A percentile compares a stretch with the other conserved stretches of the same genome.
phyloP scores from a whole-genome alignment of 2,888 invertebrate species.

The Meiosimyza platycephala region DNA sequence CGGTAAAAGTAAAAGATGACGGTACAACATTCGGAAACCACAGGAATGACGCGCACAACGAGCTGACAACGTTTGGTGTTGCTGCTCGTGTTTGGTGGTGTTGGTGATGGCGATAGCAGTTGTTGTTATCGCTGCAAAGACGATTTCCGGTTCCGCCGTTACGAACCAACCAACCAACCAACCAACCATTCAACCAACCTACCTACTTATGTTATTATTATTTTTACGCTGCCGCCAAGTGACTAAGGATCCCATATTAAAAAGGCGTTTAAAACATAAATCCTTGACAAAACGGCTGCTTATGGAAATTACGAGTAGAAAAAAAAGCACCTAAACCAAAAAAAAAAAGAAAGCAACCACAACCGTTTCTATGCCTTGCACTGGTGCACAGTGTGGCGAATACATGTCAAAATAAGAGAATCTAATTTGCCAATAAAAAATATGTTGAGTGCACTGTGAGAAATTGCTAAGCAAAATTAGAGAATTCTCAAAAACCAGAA shows the following conservation, averaged over 20 bases:
- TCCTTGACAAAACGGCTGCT: constrained; percentile 62
- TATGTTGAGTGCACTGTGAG: no score
- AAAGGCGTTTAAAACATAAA: constrained; percentile 63
- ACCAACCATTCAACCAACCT: background rate
- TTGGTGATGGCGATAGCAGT: constrained; percentile 15
- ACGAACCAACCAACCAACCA: background rate
- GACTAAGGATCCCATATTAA: constrained; percentile 56
- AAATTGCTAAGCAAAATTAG: no score
- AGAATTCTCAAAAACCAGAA: no score
- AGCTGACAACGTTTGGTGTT: background rate
- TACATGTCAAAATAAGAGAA: background rate
- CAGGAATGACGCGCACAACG: constrained; percentile 2
- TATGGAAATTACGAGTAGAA: constrained; percentile 58
- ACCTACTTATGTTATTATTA: constrained; percentile 60
- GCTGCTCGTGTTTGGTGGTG: background rate
- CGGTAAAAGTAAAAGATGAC: background rate
- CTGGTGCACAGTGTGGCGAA: background rate
- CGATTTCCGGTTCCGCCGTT: constrained; percentile 59
- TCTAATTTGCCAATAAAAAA: background rate
- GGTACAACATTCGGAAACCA: background rate
- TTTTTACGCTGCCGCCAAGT: constrained; percentile 21
- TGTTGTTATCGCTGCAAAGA: constrained; percentile 50
- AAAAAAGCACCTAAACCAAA: background rate
- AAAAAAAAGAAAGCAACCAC: background rate
- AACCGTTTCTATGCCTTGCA: background rate